Evolutionary conservation across 2,113 vertebrate species (phyloP).

Genomic region (Daboia siamensis): DNA sequence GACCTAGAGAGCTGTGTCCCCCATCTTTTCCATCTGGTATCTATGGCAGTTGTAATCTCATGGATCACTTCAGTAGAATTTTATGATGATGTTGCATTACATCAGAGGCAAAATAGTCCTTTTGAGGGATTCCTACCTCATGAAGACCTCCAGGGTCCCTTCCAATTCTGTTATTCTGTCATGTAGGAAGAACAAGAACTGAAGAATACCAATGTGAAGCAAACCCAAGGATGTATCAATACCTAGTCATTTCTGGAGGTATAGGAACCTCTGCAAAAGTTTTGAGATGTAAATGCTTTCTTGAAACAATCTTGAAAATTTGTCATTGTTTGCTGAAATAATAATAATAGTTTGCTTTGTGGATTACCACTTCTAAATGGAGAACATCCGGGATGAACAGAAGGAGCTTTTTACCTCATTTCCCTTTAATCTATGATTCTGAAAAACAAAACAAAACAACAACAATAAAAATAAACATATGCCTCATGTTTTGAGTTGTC

Average conservation of each 20-base stretch:
- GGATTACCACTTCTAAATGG: neutral
- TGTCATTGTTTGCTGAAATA: neutral
- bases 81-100: neutral
- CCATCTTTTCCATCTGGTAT: neutral
- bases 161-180: neutral
- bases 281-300: neutral
- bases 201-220: neutral
- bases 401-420: neutral
- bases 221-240: neutral
- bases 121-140: neutral
- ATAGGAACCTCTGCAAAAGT: neutral
- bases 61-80: neutral
- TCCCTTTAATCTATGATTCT: neutral
- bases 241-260: neutral
- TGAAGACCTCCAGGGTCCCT: too few relatives aligned
- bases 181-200: neutral
- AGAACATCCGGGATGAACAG: neutral
- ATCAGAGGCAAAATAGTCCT: neutral
- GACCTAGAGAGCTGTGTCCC: neutral
- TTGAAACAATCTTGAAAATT: neutral
- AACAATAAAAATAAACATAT: neutral
- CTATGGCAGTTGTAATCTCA: neutral
- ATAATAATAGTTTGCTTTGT: neutral
- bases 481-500: neutral
- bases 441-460: neutral